phyloP scores from a whole-genome alignment of 2,888 invertebrate species.

The Drosophila picticornis region DNA sequence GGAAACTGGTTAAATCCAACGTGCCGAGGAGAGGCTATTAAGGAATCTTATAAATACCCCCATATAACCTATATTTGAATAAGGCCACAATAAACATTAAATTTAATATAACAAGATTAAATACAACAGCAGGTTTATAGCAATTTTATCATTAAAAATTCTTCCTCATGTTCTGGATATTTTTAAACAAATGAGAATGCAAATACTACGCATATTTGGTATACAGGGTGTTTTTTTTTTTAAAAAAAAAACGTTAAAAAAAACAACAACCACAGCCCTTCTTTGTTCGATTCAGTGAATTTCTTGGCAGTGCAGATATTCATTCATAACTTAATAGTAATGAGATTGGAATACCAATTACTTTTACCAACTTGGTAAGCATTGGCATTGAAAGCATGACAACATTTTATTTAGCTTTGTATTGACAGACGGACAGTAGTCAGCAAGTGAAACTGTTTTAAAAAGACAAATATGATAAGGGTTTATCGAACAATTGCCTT shows the following conservation, averaged over 20 bases:
- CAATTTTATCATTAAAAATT: constrained; percentile 10
- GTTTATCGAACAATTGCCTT: constrained; percentile 13
- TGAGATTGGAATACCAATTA: background rate
- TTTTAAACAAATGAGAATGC: constrained; percentile 15
- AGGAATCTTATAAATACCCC: constrained; percentile 5
- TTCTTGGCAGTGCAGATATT: background rate
- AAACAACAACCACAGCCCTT: too few relatives aligned
- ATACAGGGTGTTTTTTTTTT: constrained; percentile 33
- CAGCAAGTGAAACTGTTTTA: constrained; percentile 24
- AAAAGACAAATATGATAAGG: constrained; percentile 25
- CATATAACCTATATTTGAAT: constrained; percentile 10
- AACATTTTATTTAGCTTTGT: constrained; percentile 5
- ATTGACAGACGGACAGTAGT: constrained; percentile 1
- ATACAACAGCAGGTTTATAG: constrained; percentile 37
- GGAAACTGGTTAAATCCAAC: constrained; percentile 26
- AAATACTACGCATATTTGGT: constrained; percentile 24
- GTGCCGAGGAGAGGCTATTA: background rate
- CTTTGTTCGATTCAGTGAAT: background rate
- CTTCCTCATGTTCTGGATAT: constrained; percentile 24
- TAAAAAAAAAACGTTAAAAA: too few relatives aligned
- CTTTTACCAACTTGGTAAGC: background rate
- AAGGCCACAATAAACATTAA: constrained; percentile 23
- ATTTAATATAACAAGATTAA: constrained; percentile 13
- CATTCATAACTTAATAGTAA: background rate
- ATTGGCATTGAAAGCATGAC: background rate